phyloP scores from a whole-genome alignment of 2,888 invertebrate species.

The Mesochorus sp. region DNA sequence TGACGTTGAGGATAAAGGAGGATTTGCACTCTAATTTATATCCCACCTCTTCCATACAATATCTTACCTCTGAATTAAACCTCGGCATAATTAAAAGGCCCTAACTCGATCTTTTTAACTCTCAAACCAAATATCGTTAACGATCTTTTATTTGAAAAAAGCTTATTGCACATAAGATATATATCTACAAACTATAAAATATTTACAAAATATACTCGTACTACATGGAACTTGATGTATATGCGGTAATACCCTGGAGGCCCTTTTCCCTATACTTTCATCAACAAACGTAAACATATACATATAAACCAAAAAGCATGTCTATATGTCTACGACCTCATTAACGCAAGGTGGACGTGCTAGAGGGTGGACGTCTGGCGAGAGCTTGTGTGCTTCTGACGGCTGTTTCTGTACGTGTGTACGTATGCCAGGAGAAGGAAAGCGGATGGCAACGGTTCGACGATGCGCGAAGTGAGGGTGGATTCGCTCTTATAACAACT shows the following conservation, averaged over 20 bases:
- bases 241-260: constrained; percentile 28
- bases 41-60: too few relatives aligned
- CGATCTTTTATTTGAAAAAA: too few relatives aligned
- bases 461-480: constrained; percentile 40
- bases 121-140: too few relatives aligned
- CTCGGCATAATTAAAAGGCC: too few relatives aligned
- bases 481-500: constrained; percentile 61
- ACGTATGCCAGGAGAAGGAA: background rate
- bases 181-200: too few relatives aligned
- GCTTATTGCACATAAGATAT: too few relatives aligned
- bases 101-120: too few relatives aligned
- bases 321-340: constrained; percentile 62
- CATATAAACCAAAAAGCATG: constrained; percentile 29
- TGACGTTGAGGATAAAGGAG: too few relatives aligned
- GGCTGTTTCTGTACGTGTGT: constrained; percentile 3
- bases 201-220: too few relatives aligned
- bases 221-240: too few relatives aligned
- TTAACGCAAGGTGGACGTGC: constrained; percentile 60
- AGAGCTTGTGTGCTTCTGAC: constrained; percentile 53
- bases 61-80: too few relatives aligned
- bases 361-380: constrained; percentile 44
- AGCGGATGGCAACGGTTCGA: constrained; percentile 19
- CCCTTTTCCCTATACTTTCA: constrained; percentile 38
- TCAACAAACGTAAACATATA: constrained; percentile 4
- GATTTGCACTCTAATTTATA: too few relatives aligned